phyloP scores from a whole-genome alignment of 2,113 vertebrate genomes.

The Erythrocercus mccallii region DNA sequence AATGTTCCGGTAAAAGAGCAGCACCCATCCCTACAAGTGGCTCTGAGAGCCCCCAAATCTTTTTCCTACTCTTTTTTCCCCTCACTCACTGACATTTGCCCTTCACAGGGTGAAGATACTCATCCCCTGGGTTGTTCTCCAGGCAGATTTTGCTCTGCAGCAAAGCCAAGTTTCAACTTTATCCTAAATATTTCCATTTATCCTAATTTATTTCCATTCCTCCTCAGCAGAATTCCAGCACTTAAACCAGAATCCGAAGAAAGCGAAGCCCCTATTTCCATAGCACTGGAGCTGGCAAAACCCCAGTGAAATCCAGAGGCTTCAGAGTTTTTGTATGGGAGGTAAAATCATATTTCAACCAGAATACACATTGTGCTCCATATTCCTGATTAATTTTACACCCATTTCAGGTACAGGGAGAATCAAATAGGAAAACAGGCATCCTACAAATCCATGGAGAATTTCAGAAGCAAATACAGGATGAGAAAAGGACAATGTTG shows the following conservation, averaged over 20 bases:
- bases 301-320: not conserved
- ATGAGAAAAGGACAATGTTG: rapidly evolving
- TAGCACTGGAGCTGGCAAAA: not conserved
- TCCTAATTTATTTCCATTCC: not conserved
- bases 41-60: not conserved
- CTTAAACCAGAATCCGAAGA: not conserved
- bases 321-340: not conserved
- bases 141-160: not conserved
- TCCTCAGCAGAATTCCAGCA: not conserved
- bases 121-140: not conserved
- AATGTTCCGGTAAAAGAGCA: not conserved
- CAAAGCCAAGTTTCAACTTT: not conserved
- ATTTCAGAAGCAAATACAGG: not conserved
- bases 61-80: not conserved
- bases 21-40: rapidly evolving
- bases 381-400: not conserved
- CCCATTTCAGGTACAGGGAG: not conserved
- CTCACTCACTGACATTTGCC: not conserved
- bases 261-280: not conserved
- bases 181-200: not conserved
- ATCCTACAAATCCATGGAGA: not conserved
- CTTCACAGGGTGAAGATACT: not conserved
- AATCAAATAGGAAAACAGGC: not conserved
- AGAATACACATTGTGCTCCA: not conserved
- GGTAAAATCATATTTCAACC: not conserved